Evolutionary conservation across 2,113 vertebrate genomes (phyloP).

Genomic region (Gymnogyps californianus): DNA sequence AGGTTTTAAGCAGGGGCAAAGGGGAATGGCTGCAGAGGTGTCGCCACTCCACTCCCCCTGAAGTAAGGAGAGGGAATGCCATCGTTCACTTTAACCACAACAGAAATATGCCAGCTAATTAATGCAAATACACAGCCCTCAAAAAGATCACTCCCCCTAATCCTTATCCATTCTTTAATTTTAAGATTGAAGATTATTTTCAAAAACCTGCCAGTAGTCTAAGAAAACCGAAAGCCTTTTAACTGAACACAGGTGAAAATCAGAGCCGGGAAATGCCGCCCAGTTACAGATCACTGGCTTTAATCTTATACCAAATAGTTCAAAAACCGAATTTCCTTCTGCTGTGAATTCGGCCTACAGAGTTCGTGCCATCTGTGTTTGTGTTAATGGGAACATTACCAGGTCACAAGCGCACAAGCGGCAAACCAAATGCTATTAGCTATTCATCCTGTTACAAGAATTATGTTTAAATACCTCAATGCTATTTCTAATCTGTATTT

Average conservation of each 20-base stretch:
- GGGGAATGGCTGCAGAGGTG: neutral
- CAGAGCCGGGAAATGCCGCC: fast-evolving
- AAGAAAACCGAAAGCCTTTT: neutral
- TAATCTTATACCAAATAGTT: neutral
- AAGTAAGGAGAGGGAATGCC: neutral
- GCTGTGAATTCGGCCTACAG: neutral
- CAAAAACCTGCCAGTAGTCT: neutral
- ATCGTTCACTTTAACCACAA: neutral
- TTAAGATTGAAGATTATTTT: neutral
- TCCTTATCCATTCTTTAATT: neutral
- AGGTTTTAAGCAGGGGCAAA: neutral
- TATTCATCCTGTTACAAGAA: slow-evolving; percentile 50
- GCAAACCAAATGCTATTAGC: slow-evolving; percentile 32
- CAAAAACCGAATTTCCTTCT: neutral
- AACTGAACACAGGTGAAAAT: neutral
- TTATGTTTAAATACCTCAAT: slow-evolving; percentile 50
- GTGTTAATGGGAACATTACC: neutral
- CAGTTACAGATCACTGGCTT: neutral
- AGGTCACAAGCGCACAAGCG: slow-evolving; percentile 42
- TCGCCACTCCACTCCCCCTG: neutral
- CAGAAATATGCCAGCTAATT: neutral
- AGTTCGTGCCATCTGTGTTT: neutral
- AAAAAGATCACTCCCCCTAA: neutral
- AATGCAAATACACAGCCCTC: neutral
- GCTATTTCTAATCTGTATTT: slow-evolving; percentile 74